Evolutionary conservation across 2,888 invertebrate genomes (phyloP).

Genomic region (Trisateles emortualis): DNA sequence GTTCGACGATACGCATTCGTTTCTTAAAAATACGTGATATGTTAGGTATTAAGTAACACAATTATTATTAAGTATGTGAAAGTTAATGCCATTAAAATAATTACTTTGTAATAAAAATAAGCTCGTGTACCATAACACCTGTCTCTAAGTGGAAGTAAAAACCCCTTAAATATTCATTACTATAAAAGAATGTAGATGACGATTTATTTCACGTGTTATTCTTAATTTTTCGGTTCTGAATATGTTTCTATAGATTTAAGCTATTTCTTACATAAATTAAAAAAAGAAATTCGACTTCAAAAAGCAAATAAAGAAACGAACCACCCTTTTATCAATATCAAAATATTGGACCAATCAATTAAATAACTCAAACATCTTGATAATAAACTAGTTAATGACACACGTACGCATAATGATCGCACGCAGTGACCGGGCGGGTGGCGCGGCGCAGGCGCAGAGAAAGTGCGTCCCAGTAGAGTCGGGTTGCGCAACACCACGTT

Average conservation of each 20-base stretch:
- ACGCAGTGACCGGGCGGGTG: slow-evolving; percentile 4
- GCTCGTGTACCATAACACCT: not conserved
- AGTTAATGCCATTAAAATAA: slow-evolving; percentile 6
- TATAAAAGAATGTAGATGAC: no score
- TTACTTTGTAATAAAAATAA: slow-evolving; percentile 6
- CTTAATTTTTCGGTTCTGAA: no score
- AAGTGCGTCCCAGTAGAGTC: slow-evolving; percentile 53
- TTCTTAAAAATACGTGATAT: no score
- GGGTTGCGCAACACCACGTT: slow-evolving; percentile 53
- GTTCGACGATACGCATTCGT: no score
- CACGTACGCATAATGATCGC: not conserved
- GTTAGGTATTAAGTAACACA: not conserved
- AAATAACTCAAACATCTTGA: not conserved
- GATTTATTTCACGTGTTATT: no score
- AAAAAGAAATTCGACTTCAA: no score
- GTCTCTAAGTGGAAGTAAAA: not conserved
- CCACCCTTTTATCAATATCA: no score
- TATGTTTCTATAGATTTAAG: no score
- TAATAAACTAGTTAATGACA: slow-evolving; percentile 1
- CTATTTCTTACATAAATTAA: no score
- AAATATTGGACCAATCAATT: no score
- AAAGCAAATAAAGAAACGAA: no score
- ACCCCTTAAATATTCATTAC: no score
- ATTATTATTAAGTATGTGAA: slow-evolving; percentile 3
- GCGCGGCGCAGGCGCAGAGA: slow-evolving; percentile 39